These are phyloP conservation scores for Lota lota DNA, from an alignment of 2,113 vertebrate species.

Conservation along the genomic window DNA sequence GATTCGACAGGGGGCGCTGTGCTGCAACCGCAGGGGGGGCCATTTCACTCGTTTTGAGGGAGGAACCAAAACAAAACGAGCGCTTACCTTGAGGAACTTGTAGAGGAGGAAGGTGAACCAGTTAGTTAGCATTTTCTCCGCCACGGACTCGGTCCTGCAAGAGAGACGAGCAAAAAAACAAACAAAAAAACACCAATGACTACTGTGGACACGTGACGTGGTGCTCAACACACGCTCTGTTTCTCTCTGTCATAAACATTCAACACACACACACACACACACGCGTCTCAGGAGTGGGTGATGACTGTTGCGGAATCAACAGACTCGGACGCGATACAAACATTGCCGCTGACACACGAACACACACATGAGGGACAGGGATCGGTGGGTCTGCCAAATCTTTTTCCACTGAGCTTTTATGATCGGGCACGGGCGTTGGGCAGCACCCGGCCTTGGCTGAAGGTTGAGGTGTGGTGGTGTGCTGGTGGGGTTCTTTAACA, in stretches of 20 bases:
- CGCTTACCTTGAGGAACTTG: constrained; percentile 68
- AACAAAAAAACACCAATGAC: constrained; percentile 1
- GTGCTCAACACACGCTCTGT: constrained; percentile 37
- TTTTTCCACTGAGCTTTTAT: constrained; percentile 52
- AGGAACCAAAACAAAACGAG: neutral
- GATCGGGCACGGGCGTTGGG: constrained; percentile 45
- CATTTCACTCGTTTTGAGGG: no score
- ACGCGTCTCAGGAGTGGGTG: constrained; percentile 30
- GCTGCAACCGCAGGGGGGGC: no score
- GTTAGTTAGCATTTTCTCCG: constrained; percentile 74
- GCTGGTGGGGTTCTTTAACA: constrained; percentile 62
- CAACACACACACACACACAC: no score
- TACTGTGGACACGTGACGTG: neutral
- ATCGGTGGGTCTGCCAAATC: constrained; percentile 39
- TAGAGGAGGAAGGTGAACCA: constrained; percentile 72
- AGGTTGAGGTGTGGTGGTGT: constrained; percentile 40
- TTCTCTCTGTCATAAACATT: constrained; percentile 55
- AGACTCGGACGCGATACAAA: constrained; percentile 54
- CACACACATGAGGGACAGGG: constrained; percentile 31
- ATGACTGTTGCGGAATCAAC: constrained; percentile 56
- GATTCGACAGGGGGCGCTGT: no score
- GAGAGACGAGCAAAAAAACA: constrained; percentile 7
- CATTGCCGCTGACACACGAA: constrained; percentile 46
- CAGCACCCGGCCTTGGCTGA: no score
- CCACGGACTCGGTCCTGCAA: constrained; percentile 68